These are phyloP conservation scores for Melanotaenia boesemani DNA, from an alignment of 2,797 vertebrate genomes.

Conservation along the genomic window DNA sequence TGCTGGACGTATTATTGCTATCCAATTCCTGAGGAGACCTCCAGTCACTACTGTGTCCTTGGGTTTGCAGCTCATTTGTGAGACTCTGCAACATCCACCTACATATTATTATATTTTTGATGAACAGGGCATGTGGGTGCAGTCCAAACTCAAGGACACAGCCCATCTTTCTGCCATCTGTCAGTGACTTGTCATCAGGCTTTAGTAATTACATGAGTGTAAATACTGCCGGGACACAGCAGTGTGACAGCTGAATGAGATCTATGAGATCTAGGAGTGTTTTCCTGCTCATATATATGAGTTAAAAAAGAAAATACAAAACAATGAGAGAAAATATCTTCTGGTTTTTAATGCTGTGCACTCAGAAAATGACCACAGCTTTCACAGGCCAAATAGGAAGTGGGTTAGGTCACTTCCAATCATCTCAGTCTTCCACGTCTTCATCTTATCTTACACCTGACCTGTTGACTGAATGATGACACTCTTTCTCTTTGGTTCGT, in stretches of 20 bases:
- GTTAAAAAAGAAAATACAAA: constrained; percentile 26
- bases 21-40: constrained; percentile 36
- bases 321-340: constrained; percentile 5
- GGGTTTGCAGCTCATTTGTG: constrained; percentile 34
- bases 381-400: constrained; percentile 59
- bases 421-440: constrained; percentile 23
- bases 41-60: constrained; percentile 57
- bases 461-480: constrained; percentile 34
- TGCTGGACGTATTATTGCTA: constrained; percentile 28
- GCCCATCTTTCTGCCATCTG: constrained; percentile 74
- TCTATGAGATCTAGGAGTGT: constrained; percentile 48
- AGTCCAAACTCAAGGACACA: constrained; percentile 69
- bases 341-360: constrained; percentile 34
- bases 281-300: constrained; percentile 35
- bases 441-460: constrained; percentile 1
- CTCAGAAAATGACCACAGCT: constrained; percentile 32
- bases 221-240: constrained; percentile 71
- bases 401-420: constrained; percentile 41
- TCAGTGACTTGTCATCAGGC: constrained; percentile 77
- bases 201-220: constrained; percentile 75
- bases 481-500: background rate
- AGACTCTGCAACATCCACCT: constrained; percentile 49
- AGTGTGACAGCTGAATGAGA: constrained; percentile 60
- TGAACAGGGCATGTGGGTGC: constrained; percentile 60
- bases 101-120: constrained; percentile 68